A percentile compares a stretch with the other conserved stretches of the same genome.
phyloP scores from a whole-genome alignment of 2,888 invertebrate genomes.

The Tachina grossa region DNA sequence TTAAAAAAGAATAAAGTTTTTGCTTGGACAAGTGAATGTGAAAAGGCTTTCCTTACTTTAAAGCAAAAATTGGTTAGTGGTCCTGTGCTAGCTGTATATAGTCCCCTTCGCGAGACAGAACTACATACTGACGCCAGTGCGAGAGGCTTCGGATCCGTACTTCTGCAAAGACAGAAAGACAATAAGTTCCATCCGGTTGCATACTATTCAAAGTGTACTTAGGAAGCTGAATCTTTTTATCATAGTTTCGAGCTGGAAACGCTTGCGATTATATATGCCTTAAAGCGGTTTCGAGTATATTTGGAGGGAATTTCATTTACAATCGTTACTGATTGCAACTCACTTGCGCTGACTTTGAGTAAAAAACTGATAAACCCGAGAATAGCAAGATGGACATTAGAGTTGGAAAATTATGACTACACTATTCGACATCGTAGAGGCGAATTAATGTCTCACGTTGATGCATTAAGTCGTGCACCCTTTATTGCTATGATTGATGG shows the following conservation, averaged over 20 bases:
- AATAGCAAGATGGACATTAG: not conserved
- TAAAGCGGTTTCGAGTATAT: not conserved
- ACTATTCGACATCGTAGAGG: too few species aligned
- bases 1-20: constrained; percentile 21
- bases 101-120: constrained; percentile 72
- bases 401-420: not conserved
- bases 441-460: too few species aligned
- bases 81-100: constrained; percentile 30
- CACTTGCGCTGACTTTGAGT: not conserved
- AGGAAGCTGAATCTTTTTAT: constrained; percentile 42
- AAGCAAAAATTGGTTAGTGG: constrained; percentile 65
- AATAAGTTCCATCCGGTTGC: constrained; percentile 51
- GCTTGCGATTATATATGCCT: not conserved
- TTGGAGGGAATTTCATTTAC: not conserved
- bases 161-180: constrained; percentile 75
- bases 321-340: not conserved
- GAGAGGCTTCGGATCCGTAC: constrained; percentile 75
- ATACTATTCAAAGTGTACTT: too few species aligned
- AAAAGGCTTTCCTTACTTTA: constrained; percentile 49
- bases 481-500: too few species aligned
- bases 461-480: too few species aligned
- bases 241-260: constrained; percentile 50
- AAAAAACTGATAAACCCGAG: not conserved
- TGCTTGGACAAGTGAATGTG: constrained; percentile 35
- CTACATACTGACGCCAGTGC: constrained; percentile 30